Evolutionary conservation across 2,113 vertebrate species (phyloP), one percentile per base, ranked within the genome.

Genomic region (Cheirogaleus medius): DNA sequence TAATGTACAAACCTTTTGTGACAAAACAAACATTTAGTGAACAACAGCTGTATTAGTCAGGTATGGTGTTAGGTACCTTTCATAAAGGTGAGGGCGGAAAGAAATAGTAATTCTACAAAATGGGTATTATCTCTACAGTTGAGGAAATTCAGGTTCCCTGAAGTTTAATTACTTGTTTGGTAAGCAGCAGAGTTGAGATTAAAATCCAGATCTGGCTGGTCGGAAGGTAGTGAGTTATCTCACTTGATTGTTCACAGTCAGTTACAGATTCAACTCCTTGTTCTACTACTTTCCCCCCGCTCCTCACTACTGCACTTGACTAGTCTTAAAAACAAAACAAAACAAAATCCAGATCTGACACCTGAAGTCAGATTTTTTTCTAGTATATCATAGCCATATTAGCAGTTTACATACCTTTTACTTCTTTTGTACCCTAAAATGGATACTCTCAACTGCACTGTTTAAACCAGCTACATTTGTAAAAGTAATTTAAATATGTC

Each of bases 401-500:
- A 84, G 56, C 49, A 91, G 71, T 37, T 91, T 81, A 85, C 15
- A 74, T 58, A 63, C 52, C 95, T 58, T 94, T 78, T 77, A 77
- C 32, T 94, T 44, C 44, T 86, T 96, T 87, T 87, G 2, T 1
- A 89, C 54, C 20, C 32, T 80, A 83, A 92, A 97, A 74, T 56
- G 56, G 49, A 60, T 82, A 63, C 85, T 90, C 78, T 74, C 20
- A 90, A 96, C 52, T 49, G 6, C 9, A 77, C 12, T 76, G 4
- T 27, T 88, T 87, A 93, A 91, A 81, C 42, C 23, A 94, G 49
- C 47, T 83, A 84, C 4, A 87, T 23, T 27, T 80, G 21, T 58
- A 85, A 97, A 95, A n/a, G n/a, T n/a, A n/a, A n/a, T n/a, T n/a
- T n/a, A n/a, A n/a, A 32, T 81, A 86, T 25, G 34, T 52, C 21